These are phyloP conservation scores for Callitettix versicolor DNA, from an alignment of 1,140 invertebrate species.

Conservation along the genomic window DNA sequence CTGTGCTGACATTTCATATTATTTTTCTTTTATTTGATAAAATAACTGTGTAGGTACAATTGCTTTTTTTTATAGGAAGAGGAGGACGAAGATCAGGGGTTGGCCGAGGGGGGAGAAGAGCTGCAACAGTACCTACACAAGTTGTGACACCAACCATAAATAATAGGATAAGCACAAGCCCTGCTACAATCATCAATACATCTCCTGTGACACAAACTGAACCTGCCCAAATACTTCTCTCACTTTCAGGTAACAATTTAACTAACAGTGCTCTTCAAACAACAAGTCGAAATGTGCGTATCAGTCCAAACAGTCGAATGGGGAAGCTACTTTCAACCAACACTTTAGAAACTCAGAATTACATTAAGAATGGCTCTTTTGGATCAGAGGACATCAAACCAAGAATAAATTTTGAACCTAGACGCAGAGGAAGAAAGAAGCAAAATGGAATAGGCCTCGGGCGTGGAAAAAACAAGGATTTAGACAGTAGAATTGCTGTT, in stretches of 20 bases:
- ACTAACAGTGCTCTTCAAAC: slow-evolving; percentile 17
- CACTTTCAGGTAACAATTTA: slow-evolving; percentile 23
- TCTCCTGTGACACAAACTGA: slow-evolving; percentile 25
- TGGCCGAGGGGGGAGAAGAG: slow-evolving; percentile 14
- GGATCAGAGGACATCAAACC: background rate
- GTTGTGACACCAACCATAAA: too few relatives aligned
- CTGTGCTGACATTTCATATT: too few relatives aligned
- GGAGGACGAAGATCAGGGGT: slow-evolving; percentile 18
- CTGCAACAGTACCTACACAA: too few relatives aligned
- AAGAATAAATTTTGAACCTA: slow-evolving; percentile 17
- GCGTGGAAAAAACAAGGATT: slow-evolving; percentile 14
- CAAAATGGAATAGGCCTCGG: slow-evolving; percentile 9
- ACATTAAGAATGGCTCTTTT: slow-evolving; percentile 3
- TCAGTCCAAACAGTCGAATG: slow-evolving; percentile 10
- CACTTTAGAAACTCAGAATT: background rate
- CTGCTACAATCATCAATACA: slow-evolving; percentile 1
- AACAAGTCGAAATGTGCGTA: slow-evolving; percentile 18
- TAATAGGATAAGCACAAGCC: background rate
- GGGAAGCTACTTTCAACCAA: background rate
- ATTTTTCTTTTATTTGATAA: too few relatives aligned
- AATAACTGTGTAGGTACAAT: too few relatives aligned
- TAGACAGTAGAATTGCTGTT: slow-evolving; percentile 13
- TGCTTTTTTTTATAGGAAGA: too few relatives aligned
- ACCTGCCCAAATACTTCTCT: slow-evolving; percentile 28
- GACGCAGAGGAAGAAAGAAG: slow-evolving; percentile 17